Base-by-base conservation (phyloP, 2,797 vertebrate species). In the Hapalemur alaotrensis region DNA sequence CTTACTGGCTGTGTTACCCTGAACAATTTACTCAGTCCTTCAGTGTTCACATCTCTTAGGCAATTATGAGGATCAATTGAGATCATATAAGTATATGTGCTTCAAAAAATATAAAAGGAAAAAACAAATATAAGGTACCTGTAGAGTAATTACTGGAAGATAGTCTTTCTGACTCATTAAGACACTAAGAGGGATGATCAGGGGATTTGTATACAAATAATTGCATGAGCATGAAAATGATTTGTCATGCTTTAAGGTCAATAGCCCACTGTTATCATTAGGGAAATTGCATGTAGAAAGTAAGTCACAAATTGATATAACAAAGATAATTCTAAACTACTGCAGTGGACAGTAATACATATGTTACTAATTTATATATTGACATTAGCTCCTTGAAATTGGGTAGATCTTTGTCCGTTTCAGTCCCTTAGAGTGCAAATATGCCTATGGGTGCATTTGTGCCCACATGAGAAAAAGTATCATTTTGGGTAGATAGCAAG, bases 81-180 rank as follows among this genome's bases (percentile, higher is more conserved):
- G 20, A 46, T 65, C 20, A 67, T 69, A 2, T 81, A 88, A 81
- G 1, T 23, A 12, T 41, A 75, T 41, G 14, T 63, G 57, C 69
- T 95, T 93, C 70, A 48, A 87, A 88, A 94, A 38, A 20, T 83
- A n/a, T 80, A 4, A 72, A 93, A 96, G 13, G 67, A 86, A 23
- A 20, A 52, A 93, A 38, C 15, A 43, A 38, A 72, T 73, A 2
- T 54, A 69, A 76, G 4, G 2, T 38, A 70, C 8, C 18, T 76
- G 8, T 65, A 54, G 15, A 72, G 63, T 76, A 72, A 91, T 67
- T 83, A 87, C 75, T 23, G 30, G 3, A 90, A 92, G 57, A 43
- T 23, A 69, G 65, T 67, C 30, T 92, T 93, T 78, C 35, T 72
- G 35, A 76, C 22, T 15, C 76, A 13, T 54, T 78, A 59, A 76